phyloP scores from a whole-genome alignment of 2,888 invertebrate species.

The Gymnoscelis rufifasciata region DNA sequence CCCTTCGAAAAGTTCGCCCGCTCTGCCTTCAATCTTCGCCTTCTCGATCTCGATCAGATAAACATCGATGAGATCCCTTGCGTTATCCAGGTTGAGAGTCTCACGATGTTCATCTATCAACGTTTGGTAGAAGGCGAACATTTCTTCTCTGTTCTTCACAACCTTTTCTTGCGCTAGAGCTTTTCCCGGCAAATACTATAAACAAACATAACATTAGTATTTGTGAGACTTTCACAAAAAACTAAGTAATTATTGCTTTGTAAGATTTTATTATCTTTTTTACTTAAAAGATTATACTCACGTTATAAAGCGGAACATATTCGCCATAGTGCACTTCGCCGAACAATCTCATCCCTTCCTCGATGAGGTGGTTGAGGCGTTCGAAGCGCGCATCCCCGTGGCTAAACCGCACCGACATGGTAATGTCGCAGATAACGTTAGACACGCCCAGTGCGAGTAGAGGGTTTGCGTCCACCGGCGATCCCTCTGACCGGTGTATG shows the following conservation, averaged over 20 bases:
- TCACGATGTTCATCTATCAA: conserved; percentile 89
- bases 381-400: conserved; percentile 87
- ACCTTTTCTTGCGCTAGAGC: conserved; percentile 81
- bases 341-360: conserved; percentile 93
- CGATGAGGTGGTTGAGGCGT: conserved; percentile 90
- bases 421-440: conserved; percentile 93
- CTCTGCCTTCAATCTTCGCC: conserved; percentile 87
- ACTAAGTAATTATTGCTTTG: not conserved
- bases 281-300: conserved; percentile 40
- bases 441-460: conserved; percentile 89
- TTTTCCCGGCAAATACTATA: conserved; percentile 81
- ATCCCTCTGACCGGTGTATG: conserved; percentile 81
- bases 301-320: conserved; percentile 88
- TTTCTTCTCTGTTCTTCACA: conserved; percentile 87
- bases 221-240: too few relatives aligned
- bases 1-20: conserved; percentile 87
- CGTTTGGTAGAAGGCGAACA: conserved; percentile 90
- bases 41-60: conserved; percentile 91
- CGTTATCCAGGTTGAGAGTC: conserved; percentile 85
- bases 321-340: conserved; percentile 90
- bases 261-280: not conserved
- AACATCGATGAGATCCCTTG: conserved; percentile 91
- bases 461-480: conserved; percentile 86
- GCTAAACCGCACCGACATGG: conserved; percentile 92
- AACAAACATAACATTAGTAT: conserved; percentile 22